Conservation (phyloP, 2,888 invertebrate genomes). For the Byasa hedistus region DNA sequence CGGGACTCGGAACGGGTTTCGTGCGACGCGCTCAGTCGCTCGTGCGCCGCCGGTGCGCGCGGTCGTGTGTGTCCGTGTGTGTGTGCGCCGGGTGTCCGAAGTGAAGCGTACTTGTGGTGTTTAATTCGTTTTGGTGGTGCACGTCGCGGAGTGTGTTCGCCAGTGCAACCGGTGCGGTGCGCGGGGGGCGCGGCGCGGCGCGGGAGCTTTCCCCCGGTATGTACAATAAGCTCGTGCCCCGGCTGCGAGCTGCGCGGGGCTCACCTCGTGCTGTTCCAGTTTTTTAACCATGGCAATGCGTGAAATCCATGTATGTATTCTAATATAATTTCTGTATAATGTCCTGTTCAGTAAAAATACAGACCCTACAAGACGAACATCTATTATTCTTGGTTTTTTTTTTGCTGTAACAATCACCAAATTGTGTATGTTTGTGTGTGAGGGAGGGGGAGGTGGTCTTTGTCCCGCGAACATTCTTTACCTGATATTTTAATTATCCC, state of each 20-base stretch:
- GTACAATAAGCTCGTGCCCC: constrained; percentile 40
- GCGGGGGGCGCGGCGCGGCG: constrained; percentile 45
- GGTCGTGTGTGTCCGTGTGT: neutral
- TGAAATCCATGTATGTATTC: no score
- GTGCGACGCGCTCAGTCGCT: constrained; percentile 28
- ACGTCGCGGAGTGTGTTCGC: constrained; percentile 44
- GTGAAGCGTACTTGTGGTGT: constrained; percentile 41
- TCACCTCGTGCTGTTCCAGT: neutral
- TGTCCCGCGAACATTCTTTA: constrained; percentile 37
- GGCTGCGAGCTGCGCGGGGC: neutral
- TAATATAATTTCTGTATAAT: no score
- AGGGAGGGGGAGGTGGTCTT: no score
- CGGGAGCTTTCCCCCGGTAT: constrained; percentile 63
- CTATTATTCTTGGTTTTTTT: no score
- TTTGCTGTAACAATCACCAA: constrained; percentile 3
- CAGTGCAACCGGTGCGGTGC: constrained; percentile 36
- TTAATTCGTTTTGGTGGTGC: constrained; percentile 46
- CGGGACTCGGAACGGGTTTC: constrained; percentile 30
- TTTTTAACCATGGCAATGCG: no score
- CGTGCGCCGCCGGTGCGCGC: constrained; percentile 14
- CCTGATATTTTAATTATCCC: constrained; percentile 63
- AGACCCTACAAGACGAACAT: no score
- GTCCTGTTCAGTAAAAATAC: no score
- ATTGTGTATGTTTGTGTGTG: constrained; percentile 22
- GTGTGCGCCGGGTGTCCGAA: neutral